These are phyloP conservation scores for Ganaspis brasiliensis DNA, from an alignment of 2,888 invertebrate genomes.

Conservation along the genomic window DNA sequence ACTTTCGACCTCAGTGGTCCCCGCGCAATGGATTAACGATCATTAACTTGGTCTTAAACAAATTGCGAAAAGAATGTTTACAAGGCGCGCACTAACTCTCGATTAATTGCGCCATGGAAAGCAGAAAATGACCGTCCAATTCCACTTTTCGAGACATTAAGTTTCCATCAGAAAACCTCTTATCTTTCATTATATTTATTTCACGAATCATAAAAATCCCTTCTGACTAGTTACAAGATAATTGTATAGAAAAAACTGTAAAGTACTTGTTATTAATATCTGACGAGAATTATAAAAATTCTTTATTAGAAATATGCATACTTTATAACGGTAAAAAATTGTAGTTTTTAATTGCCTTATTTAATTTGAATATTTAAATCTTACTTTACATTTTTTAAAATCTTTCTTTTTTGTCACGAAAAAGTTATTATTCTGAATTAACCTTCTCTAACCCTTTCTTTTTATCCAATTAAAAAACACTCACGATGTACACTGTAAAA, in stretches of 20 bases:
- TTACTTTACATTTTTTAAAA: too few species aligned
- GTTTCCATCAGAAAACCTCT: neutral
- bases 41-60: slow-evolving; percentile 21
- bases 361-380: too few species aligned
- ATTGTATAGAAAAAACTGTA: neutral
- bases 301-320: too few species aligned
- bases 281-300: too few species aligned
- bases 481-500: too few species aligned
- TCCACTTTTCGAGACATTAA: neutral
- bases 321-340: too few species aligned
- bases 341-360: too few species aligned
- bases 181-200: too few species aligned
- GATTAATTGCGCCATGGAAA: slow-evolving; percentile 1
- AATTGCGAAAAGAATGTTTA: slow-evolving; percentile 44
- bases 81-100: slow-evolving; percentile 16
- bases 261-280: too few species aligned
- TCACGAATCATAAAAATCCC: neutral
- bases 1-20: slow-evolving; percentile 26
- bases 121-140: neutral
- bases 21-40: slow-evolving; percentile 43
- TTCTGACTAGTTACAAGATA: neutral
- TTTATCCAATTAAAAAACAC: too few species aligned
- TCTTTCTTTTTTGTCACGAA: neutral
- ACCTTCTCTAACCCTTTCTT: too few species aligned
- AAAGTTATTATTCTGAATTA: too few species aligned